Conservation (phyloP, 2,113 vertebrate species). For the Dasyornis broadbenti region DNA sequence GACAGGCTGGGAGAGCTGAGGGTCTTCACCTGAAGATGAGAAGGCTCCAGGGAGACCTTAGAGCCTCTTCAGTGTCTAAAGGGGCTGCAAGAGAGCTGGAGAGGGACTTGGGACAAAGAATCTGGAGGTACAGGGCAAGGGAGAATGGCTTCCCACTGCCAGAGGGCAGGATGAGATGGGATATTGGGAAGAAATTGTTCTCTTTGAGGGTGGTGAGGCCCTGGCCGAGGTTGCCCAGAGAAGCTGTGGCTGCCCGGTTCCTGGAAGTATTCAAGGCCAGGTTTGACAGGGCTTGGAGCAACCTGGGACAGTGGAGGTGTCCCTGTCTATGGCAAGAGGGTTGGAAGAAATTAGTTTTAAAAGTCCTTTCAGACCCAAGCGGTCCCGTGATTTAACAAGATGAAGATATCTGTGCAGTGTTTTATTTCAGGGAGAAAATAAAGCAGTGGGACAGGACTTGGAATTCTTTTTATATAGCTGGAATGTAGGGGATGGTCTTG, state of each 20-base stretch:
- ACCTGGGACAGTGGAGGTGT: accelerated
- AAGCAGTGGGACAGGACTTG: neutral
- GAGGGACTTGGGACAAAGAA: neutral
- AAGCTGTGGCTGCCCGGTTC: neutral
- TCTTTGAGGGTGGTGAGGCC: accelerated
- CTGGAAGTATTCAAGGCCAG: neutral
- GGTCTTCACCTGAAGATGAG: neutral
- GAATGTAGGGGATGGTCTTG: neutral
- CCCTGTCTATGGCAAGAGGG: accelerated
- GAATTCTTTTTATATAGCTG: neutral
- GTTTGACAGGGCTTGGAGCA: accelerated
- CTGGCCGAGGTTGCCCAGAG: neutral
- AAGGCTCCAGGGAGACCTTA: neutral
- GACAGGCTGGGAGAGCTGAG: neutral
- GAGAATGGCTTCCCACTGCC: neutral
- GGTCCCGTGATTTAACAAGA: neutral
- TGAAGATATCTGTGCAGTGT: neutral
- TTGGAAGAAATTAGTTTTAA: neutral
- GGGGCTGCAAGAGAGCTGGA: neutral
- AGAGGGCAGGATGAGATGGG: neutral
- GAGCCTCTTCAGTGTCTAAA: neutral
- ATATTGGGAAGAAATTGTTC: neutral
- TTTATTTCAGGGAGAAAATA: neutral
- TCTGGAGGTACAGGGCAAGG: too few species aligned
- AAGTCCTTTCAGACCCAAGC: neutral